These are phyloP conservation scores for Hyla sarda DNA, from an alignment of 2,113 vertebrate genomes.

Conservation along the genomic window DNA sequence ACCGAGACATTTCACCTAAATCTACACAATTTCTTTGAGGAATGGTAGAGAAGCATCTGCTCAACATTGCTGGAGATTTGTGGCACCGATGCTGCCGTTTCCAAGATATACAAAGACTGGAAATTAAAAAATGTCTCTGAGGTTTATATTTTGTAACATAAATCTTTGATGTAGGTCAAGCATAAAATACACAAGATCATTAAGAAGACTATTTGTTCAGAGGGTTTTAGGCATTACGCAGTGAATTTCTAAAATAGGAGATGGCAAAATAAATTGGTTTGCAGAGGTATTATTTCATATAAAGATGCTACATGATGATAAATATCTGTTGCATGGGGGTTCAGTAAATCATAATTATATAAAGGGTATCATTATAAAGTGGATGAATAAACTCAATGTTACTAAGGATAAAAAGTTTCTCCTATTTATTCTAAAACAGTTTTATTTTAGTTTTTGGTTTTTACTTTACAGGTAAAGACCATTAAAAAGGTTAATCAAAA, in stretches of 20 bases:
- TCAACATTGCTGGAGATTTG: constrained; percentile 61
- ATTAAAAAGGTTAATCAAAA: too few species aligned
- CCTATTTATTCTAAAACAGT: too few species aligned
- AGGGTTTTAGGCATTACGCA: constrained; percentile 27
- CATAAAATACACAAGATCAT: constrained; percentile 46
- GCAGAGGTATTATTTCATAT: constrained; percentile 18
- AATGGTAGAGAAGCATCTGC: constrained; percentile 67
- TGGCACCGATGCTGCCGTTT: constrained; percentile 51
- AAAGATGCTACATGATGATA: constrained; percentile 1
- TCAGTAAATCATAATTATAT: neutral
- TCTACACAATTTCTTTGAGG: constrained; percentile 65
- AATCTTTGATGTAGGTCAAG: constrained; percentile 56
- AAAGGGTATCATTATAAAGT: neutral
- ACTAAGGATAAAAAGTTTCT: too few species aligned
- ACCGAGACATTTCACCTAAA: constrained; percentile 65
- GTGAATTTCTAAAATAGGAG: constrained; percentile 5
- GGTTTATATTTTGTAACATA: constrained; percentile 52
- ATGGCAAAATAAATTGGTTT: constrained; percentile 41
- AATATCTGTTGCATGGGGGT: neutral
- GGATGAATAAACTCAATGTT: too few species aligned
- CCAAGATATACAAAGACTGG: neutral
- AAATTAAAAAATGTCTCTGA: constrained; percentile 43
- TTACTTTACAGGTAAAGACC: too few species aligned
- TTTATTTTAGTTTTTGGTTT: too few species aligned
- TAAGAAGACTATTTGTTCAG: neutral